These are phyloP conservation scores for Colistium nudipinnis DNA, from an alignment of 2,113 vertebrate genomes.

Conservation along the genomic window DNA sequence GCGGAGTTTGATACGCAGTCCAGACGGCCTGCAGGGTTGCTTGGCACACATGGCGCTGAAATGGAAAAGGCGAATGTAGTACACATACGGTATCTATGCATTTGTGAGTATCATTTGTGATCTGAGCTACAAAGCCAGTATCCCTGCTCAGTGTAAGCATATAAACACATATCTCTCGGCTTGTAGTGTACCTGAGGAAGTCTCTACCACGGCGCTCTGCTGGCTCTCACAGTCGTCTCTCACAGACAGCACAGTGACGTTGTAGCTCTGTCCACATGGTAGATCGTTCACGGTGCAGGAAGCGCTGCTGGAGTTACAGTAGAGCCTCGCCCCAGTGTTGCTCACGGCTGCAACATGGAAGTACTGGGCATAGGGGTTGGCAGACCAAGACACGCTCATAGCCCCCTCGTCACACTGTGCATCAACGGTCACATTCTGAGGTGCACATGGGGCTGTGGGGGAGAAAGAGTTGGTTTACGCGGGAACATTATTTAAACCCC, in stretches of 20 bases:
- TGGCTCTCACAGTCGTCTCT: conserved; percentile 67
- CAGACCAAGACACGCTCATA: conserved; percentile 71
- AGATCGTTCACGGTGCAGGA: conserved; percentile 64
- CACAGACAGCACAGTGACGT: conserved; percentile 65
- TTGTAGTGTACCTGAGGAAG: conserved; percentile 70
- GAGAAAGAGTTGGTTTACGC: not conserved
- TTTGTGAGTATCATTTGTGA: too few relatives aligned
- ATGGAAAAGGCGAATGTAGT: not conserved
- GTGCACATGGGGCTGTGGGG: conserved; percentile 73
- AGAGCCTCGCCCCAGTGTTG: conserved; percentile 27
- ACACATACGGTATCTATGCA: too few relatives aligned
- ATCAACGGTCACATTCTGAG: conserved; percentile 58
- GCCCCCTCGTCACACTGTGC: conserved; percentile 53
- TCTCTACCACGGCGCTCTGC: conserved; percentile 41
- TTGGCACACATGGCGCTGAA: conserved; percentile 79
- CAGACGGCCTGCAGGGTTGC: conserved; percentile 52
- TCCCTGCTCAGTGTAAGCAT: not conserved
- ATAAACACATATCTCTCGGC: too few relatives aligned
- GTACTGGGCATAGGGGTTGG: conserved; percentile 67
- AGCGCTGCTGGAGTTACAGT: conserved; percentile 64
- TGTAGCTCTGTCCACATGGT: conserved; percentile 74
- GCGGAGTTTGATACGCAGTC: conserved; percentile 79
- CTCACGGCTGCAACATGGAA: conserved; percentile 66
- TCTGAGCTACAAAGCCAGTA: too few relatives aligned
- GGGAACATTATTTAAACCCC: too few relatives aligned